Conservation (phyloP, 2,797 vertebrate genomes). For the Myotis vivesi region DNA sequence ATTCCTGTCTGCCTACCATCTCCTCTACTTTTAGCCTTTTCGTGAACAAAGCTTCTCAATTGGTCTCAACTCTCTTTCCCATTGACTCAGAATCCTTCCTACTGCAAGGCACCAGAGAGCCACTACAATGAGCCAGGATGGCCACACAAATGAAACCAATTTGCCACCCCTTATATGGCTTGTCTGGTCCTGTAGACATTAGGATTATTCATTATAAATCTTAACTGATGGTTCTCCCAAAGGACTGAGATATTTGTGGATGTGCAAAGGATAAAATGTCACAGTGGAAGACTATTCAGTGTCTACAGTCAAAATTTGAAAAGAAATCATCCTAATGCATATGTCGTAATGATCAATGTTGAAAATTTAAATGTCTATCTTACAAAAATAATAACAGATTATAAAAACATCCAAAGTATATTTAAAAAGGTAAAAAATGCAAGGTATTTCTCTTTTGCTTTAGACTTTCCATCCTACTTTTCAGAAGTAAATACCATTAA, state of each 20-base stretch:
- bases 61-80: not conserved
- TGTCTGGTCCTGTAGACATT: not conserved
- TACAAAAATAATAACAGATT: not conserved
- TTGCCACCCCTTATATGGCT: not conserved
- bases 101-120: not conserved
- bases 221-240: not conserved
- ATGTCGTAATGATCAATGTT: not conserved
- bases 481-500: not conserved
- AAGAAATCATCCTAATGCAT: not conserved
- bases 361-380: not conserved
- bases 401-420: not conserved
- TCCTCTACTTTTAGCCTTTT: not conserved
- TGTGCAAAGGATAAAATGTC: not conserved
- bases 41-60: not conserved
- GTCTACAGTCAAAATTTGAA: constrained; percentile 1
- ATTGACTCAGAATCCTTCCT: not conserved
- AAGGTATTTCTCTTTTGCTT: not conserved
- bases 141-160: not conserved
- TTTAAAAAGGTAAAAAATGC: not conserved
- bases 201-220: not conserved
- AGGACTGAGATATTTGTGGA: not conserved
- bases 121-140: not conserved
- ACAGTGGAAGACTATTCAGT: not conserved
- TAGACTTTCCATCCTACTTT: not conserved
- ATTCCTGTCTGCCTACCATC: too few species aligned